Conservation (phyloP, 2,888 invertebrate genomes). For the Calameuta idolon region DNA sequence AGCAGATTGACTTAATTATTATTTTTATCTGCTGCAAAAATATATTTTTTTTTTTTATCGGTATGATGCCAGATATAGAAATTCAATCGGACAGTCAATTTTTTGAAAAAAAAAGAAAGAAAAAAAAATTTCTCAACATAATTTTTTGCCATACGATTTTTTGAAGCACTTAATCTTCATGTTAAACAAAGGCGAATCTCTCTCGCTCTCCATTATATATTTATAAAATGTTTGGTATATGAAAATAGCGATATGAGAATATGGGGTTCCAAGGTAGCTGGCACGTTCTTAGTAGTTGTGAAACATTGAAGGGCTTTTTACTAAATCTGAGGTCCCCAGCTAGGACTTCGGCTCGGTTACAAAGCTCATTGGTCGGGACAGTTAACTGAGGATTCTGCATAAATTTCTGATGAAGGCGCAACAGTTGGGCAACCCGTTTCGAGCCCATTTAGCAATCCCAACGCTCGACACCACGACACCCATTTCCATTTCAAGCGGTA, state of each 20-base stretch:
- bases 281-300: constrained; percentile 15
- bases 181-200: too few species aligned
- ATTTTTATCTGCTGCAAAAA: neutral
- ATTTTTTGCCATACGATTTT: too few species aligned
- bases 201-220: too few species aligned
- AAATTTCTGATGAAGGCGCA: constrained; percentile 62
- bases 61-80: neutral
- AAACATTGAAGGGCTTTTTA: constrained; percentile 51
- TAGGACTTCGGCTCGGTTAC: constrained; percentile 46
- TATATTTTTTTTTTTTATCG: neutral
- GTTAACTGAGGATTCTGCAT: constrained; percentile 56
- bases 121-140: too few species aligned
- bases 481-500: constrained; percentile 37
- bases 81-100: too few species aligned
- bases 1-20: neutral
- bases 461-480: constrained; percentile 26
- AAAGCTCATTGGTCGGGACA: constrained; percentile 55
- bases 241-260: too few species aligned
- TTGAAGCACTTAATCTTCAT: too few species aligned
- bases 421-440: constrained; percentile 55
- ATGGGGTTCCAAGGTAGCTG: neutral
- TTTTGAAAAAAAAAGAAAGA: too few species aligned
- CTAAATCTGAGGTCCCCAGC: constrained; percentile 39
- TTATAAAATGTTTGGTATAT: too few species aligned
- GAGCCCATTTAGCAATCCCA: constrained; percentile 46